Base-by-base conservation (phyloP, 2,797 vertebrate species). In the Eulemur mongoz region DNA sequence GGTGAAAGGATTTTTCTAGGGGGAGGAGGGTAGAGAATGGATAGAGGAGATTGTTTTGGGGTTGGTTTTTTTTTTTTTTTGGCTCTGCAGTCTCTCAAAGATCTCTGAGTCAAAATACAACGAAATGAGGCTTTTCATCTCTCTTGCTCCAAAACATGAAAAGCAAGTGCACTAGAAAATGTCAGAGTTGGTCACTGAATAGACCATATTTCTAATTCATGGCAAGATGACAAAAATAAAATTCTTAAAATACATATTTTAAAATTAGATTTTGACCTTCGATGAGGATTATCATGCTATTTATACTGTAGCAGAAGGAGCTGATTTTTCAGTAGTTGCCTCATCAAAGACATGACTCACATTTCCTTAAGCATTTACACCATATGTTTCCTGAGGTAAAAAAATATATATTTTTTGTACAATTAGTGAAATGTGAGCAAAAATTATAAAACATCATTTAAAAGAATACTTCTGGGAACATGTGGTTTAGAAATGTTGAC, bases 361-460 rank as follows among this genome's bases (percentile, higher is more conserved):
- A 94, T 97, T 98, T 98, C 96, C 98, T 98, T 96, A 97, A 98
- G 95, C 93, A 81, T 63, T 98, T 3, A 96, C 22, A 95, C 96
- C 89, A 85, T 97, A 96, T 98, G 97, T 86, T 98, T 98, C 97
- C 88, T 86, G 94, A 89, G 93, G 89, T 94, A 82, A 93, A 96
- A 93, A 93, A 97, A 81, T 57, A 27, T 92, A 0, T 90, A 94
- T 89, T 93, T 95, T 80, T 63, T 84, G 63, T 94, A 61, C 57
- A 96, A 92, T 96, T 96, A 57, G 94, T 83, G 72, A 94, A 97
- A 95, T 93, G 17, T 93, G 75, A 95, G 65, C 89, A 82, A 45
- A 93, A 89, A 85, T 67, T 87, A 40, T 88, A 81, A 97, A 88
- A 95, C 54, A 79, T 97, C 81, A 95, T 97, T 92, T 96, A 69